These are phyloP conservation scores for Amiota minor DNA, from an alignment of 2,888 invertebrate genomes.

Conservation along the genomic window DNA sequence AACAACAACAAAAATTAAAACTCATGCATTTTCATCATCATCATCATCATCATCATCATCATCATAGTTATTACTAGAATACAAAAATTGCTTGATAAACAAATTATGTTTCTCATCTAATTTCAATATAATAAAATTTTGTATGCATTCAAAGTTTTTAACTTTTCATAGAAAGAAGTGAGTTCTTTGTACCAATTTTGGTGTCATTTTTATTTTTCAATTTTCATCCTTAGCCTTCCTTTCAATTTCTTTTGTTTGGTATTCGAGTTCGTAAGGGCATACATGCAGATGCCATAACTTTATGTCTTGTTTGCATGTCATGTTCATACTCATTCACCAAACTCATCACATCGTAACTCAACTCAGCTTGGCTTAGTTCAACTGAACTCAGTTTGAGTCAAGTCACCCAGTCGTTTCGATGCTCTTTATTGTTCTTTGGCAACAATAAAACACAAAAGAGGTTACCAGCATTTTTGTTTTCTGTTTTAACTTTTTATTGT, in stretches of 20 bases:
- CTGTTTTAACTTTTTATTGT: constrained; percentile 22
- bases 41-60: no score
- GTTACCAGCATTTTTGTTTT: constrained; percentile 17
- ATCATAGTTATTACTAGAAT: no score
- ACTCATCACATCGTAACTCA: constrained; percentile 7
- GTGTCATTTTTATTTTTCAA: no score
- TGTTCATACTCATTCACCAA: neutral
- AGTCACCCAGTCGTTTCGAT: neutral
- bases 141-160: neutral
- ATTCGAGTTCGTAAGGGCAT: no score
- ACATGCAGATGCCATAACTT: neutral
- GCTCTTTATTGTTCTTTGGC: neutral
- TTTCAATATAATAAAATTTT: constrained; percentile 23
- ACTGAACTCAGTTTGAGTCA: constrained; percentile 16
- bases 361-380: neutral
- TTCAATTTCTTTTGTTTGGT: no score
- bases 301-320: neutral
- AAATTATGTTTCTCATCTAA: neutral
- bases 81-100: neutral
- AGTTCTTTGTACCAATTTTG: no score
- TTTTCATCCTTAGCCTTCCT: no score
- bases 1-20: neutral
- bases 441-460: constrained; percentile 28
- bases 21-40: neutral
- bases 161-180: neutral